Evolutionary conservation across 2,888 invertebrate species (phyloP).

Genomic region (Diachrysia chrysitis): DNA sequence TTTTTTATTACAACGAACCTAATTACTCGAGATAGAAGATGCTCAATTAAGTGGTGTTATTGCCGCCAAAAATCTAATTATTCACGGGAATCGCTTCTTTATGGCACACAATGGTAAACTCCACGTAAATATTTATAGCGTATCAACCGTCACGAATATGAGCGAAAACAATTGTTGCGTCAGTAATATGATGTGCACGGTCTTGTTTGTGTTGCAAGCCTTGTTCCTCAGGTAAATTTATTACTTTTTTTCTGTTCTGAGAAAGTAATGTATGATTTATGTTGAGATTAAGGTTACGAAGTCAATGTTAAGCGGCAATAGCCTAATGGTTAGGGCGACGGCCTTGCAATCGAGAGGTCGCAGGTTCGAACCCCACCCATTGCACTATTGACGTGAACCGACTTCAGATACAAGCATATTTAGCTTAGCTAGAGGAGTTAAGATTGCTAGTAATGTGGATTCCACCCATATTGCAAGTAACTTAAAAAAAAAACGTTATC

Average conservation of each 20-base stretch:
- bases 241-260: conserved; percentile 3
- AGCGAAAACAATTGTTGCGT: conserved; percentile 43
- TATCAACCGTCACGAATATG: conserved; percentile 24
- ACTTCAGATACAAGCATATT: too few relatives aligned
- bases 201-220: conserved; percentile 30
- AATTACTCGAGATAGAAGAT: conserved; percentile 5
- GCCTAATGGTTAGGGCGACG: too few relatives aligned
- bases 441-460: too few relatives aligned
- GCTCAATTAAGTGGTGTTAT: conserved; percentile 40
- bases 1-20: too few relatives aligned
- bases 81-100: conserved; percentile 26
- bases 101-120: conserved; percentile 33
- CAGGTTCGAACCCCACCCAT: too few relatives aligned
- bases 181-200: conserved; percentile 45
- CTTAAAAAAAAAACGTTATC: too few relatives aligned
- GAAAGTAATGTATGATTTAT: not conserved
- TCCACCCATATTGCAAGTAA: too few relatives aligned
- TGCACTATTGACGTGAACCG: too few relatives aligned
- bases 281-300: not conserved
- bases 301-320: too few relatives aligned
- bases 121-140: conserved; percentile 51
- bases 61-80: conserved; percentile 49
- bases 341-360: too few relatives aligned
- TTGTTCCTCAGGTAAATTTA: conserved; percentile 23
- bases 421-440: too few relatives aligned